phyloP scores from a whole-genome alignment of 2,888 invertebrate genomes.

The Himalopsyche japonica region DNA sequence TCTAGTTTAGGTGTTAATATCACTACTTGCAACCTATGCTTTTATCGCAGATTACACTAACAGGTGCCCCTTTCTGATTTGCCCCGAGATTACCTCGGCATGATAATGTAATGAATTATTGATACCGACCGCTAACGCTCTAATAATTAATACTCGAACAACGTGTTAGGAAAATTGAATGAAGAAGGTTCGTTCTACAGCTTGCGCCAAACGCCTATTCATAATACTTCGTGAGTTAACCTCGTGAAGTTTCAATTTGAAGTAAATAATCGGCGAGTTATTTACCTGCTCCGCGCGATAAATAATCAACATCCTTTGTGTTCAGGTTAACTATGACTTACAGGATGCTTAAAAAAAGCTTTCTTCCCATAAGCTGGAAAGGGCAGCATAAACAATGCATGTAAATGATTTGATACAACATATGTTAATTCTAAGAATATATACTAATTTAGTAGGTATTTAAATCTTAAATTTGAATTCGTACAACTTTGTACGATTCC shows the following conservation, averaged over 20 bases:
- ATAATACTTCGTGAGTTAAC: not conserved
- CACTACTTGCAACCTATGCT: too few species aligned
- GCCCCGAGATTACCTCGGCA: not conserved
- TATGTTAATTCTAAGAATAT: too few species aligned
- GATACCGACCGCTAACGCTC: not conserved
- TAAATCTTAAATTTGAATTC: too few species aligned
- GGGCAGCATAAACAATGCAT: too few species aligned
- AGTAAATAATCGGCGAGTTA: constrained; percentile 12
- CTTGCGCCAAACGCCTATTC: not conserved
- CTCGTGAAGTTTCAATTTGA: constrained; percentile 22
- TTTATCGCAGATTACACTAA: too few species aligned
- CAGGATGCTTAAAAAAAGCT: not conserved
- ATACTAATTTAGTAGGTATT: too few species aligned
- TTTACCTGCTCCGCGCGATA: constrained; percentile 1
- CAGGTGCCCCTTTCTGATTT: too few species aligned
- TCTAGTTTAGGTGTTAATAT: too few species aligned
- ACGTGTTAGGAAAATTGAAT: not conserved
- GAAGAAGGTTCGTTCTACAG: not conserved
- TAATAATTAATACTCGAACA: not conserved
- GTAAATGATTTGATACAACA: too few species aligned
- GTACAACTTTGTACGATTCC: too few species aligned
- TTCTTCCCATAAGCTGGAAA: not conserved
- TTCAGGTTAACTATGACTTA: not conserved
- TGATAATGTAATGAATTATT: not conserved
- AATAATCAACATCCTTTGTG: constrained; percentile 14